Percentiles rank a stretch among this genome's conserved stretches.
Evolutionary conservation across 2,888 invertebrate genomes (phyloP).

Genomic region (Caenorhabditis wallacei): DNA sequence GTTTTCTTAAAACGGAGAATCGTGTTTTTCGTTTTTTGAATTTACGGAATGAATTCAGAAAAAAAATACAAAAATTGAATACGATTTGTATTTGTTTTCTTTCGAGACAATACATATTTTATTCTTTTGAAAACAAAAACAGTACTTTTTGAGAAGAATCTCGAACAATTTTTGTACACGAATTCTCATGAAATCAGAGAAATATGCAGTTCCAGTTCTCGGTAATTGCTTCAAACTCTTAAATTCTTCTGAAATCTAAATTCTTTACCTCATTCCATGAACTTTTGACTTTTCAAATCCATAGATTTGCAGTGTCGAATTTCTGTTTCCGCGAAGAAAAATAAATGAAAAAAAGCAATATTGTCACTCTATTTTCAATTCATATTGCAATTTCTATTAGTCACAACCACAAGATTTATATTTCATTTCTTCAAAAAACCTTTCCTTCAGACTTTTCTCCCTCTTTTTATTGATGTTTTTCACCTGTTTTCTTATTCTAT

Average conservation of each 20-base stretch:
- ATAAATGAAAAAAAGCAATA: slow-evolving; percentile 34
- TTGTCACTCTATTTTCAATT: slow-evolving; percentile 50
- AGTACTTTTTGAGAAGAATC: too few relatives aligned
- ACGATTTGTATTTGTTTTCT: too few relatives aligned
- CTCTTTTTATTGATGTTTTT: background rate
- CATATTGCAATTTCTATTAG: slow-evolving; percentile 50
- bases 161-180: too few relatives aligned
- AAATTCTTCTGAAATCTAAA: too few relatives aligned
- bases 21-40: background rate
- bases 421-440: slow-evolving; percentile 30
- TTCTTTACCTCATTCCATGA: background rate
- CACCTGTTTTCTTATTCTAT: slow-evolving; percentile 29
- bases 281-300: slow-evolving; percentile 20
- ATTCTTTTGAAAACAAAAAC: too few relatives aligned
- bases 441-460: slow-evolving; percentile 34
- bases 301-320: background rate
- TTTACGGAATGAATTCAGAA: background rate
- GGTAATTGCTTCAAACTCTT: too few relatives aligned
- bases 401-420: slow-evolving; percentile 37
- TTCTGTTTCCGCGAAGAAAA: background rate
- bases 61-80: background rate
- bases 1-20: slow-evolving; percentile 9
- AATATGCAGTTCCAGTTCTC: too few relatives aligned
- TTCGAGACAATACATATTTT: too few relatives aligned
- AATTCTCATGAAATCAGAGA: too few relatives aligned